These are phyloP conservation scores for Chrysolophus pictus DNA, from an alignment of 2,797 vertebrate genomes.

Conservation along the genomic window DNA sequence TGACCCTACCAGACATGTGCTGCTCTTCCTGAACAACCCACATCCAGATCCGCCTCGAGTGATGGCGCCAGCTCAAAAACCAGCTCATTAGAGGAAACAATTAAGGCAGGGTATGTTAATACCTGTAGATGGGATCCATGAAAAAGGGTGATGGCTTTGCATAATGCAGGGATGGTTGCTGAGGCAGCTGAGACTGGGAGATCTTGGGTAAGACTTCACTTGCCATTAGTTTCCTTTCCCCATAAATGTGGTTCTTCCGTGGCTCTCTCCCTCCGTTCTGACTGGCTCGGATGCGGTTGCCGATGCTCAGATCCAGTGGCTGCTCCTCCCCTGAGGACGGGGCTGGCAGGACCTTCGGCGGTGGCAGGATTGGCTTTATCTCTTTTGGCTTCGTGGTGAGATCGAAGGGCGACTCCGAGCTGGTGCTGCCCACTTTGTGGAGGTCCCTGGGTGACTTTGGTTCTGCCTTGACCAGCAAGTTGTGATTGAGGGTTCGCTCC, in stretches of 20 bases:
- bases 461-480: conserved; percentile 94
- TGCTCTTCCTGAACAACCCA: neutral
- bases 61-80: neutral
- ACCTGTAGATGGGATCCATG: conserved; percentile 99
- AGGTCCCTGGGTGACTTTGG: conserved; percentile 92
- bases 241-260: conserved; percentile 91
- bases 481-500: conserved; percentile 90
- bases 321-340: conserved; percentile 88
- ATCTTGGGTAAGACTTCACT: conserved; percentile 85
- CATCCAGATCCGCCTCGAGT: neutral
- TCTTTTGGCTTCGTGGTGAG: conserved; percentile 97
- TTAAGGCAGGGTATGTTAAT: conserved; percentile 84
- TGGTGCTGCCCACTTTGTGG: conserved; percentile 85
- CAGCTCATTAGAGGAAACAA: neutral
- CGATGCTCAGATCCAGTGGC: conserved; percentile 96
- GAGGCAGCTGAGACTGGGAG: conserved; percentile 86
- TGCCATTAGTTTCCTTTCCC: conserved; percentile 82
- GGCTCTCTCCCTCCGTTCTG: conserved; percentile 88
- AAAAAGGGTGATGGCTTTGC: conserved; percentile 98
- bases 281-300: conserved; percentile 89
- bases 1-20: neutral
- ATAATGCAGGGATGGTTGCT: conserved; percentile 93
- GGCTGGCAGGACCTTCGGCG: conserved; percentile 80
- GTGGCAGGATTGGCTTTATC: conserved; percentile 81
- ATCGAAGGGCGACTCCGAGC: conserved; percentile 93